phyloP scores from a whole-genome alignment of 64 coral and sea anemone species.

The Montipora sp. region DNA sequence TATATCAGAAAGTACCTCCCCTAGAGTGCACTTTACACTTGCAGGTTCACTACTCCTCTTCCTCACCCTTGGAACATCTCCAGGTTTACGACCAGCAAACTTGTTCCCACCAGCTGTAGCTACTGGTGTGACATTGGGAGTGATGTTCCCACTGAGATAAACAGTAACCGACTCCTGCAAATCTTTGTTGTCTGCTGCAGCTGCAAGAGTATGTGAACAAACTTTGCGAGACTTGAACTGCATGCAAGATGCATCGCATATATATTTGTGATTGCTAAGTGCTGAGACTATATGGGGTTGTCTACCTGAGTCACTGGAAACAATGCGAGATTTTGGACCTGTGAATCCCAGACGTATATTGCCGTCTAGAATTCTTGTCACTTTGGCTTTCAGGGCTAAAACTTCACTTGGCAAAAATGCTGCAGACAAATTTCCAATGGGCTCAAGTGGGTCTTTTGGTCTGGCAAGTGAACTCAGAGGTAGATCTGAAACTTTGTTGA shows the following conservation, averaged over 20 bases:
- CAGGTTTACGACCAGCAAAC: constrained; percentile 50
- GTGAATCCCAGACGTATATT: constrained; percentile 30
- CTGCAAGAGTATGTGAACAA: too few species aligned
- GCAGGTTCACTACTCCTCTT: background rate
- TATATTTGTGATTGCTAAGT: constrained; percentile 22
- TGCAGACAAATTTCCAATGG: background rate
- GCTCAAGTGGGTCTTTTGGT: constrained; percentile 24
- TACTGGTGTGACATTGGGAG: background rate
- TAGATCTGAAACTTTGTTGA: constrained; percentile 37
- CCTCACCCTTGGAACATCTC: constrained; percentile 26
- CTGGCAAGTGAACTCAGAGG: background rate
- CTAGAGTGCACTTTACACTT: constrained; percentile 20
- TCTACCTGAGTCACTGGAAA: constrained; percentile 25
- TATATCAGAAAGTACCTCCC: constrained; percentile 39
- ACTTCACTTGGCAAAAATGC: constrained; percentile 9
- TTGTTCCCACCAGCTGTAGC: constrained; percentile 43
- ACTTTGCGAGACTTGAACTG: constrained; percentile 34
- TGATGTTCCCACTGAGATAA: constrained; percentile 3
- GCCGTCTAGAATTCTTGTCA: constrained; percentile 21
- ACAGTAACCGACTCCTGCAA: constrained; percentile 23
- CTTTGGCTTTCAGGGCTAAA: constrained; percentile 27
- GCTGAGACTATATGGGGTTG: constrained; percentile 17
- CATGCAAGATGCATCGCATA: constrained; percentile 46
- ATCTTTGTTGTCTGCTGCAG: constrained; percentile 44
- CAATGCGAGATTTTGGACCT: constrained; percentile 51